Percentiles rank a stretch among this genome's conserved stretches.
These are phyloP conservation scores for Cantharis rufa DNA, from an alignment of 2,888 invertebrate species.

Conservation along the genomic window DNA sequence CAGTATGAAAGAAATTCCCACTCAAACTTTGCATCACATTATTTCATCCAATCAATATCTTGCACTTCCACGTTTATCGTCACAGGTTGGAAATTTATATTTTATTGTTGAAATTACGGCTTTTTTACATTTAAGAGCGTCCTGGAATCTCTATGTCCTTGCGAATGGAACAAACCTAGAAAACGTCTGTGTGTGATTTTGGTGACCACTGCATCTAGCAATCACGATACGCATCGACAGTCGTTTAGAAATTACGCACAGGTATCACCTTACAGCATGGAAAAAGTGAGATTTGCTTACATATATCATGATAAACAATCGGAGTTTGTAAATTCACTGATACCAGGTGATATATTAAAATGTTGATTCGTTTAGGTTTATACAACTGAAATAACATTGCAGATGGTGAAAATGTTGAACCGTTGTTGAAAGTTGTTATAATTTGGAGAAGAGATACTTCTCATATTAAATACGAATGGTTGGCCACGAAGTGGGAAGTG, in stretches of 20 bases:
- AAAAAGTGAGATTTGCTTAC: constrained; percentile 84
- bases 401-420: constrained; percentile 65
- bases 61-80: constrained; percentile 84
- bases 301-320: constrained; percentile 84
- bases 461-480: constrained; percentile 91
- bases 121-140: constrained; percentile 58
- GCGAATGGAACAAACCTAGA: constrained; percentile 78
- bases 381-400: constrained; percentile 6
- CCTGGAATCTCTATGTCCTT: constrained; percentile 85
- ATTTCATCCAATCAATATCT: constrained; percentile 88
- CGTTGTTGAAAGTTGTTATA: constrained; percentile 79
- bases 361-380: not conserved
- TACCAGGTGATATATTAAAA: constrained; percentile 56
- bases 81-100: constrained; percentile 67
- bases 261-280: constrained; percentile 66
- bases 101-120: not conserved
- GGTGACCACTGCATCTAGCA: constrained; percentile 67
- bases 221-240: constrained; percentile 66
- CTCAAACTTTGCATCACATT: constrained; percentile 84
- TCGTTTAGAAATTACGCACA: constrained; percentile 74
- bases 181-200: constrained; percentile 79
- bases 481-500: constrained; percentile 70
- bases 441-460: constrained; percentile 87
- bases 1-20: constrained; percentile 88
- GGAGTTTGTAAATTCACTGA: constrained; percentile 78